phyloP scores from a whole-genome alignment of 1,140 invertebrate species.

The Cyrtorhinus lividipennis region DNA sequence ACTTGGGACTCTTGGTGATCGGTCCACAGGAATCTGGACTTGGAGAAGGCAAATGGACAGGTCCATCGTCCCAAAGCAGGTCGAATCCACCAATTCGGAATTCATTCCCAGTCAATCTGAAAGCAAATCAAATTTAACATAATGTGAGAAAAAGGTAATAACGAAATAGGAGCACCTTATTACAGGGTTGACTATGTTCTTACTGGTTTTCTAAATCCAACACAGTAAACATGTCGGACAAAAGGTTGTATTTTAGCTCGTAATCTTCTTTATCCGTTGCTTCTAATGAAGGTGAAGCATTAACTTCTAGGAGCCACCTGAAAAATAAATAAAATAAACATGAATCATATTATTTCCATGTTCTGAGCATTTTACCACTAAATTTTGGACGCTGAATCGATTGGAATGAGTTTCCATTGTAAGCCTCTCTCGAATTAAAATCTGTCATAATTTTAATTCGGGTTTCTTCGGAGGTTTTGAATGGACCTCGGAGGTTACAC shows the following conservation, averaged over 20 bases:
- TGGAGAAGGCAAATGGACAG: slow-evolving; percentile 28
- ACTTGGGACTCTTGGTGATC: background rate
- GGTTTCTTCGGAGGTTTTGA: too few species aligned
- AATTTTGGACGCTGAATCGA: too few species aligned
- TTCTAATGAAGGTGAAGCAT: slow-evolving; percentile 46
- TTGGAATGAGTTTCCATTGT: too few species aligned
- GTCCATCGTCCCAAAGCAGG: slow-evolving; percentile 42
- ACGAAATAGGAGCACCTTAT: too few species aligned
- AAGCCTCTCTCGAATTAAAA: too few species aligned
- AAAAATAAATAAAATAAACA: slow-evolving; percentile 6
- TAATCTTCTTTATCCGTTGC: slow-evolving; percentile 42
- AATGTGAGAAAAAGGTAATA: too few species aligned
- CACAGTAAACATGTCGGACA: slow-evolving; percentile 33
- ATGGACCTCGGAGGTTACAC: too few species aligned
- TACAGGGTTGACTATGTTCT: background rate
- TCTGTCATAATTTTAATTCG: too few species aligned
- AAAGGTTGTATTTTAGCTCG: slow-evolving; percentile 32
- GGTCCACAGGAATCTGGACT: slow-evolving; percentile 16
- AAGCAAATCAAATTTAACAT: slow-evolving; percentile 3
- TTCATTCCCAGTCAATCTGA: slow-evolving; percentile 36
- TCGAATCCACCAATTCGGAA: slow-evolving; percentile 43
- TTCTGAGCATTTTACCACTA: too few species aligned
- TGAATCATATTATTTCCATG: background rate
- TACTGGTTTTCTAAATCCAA: slow-evolving; percentile 32
- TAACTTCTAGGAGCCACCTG: slow-evolving; percentile 46